Base-by-base conservation (phyloP, 2,888 invertebrate genomes). In the Pheosia tremula region DNA sequence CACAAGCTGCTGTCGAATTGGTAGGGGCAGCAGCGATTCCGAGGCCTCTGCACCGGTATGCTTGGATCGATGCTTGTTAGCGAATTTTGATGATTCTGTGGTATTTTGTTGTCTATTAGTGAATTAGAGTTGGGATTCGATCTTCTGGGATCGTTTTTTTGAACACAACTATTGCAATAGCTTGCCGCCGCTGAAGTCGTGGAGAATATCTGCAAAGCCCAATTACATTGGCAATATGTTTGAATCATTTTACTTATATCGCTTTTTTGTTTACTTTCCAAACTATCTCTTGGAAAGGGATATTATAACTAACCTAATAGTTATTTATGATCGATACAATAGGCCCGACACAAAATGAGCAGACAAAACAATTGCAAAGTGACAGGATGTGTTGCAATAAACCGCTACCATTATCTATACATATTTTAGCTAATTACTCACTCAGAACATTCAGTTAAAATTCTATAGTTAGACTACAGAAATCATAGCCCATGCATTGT, bases 1-100 rank as follows among this genome's bases (percentile, higher is more conserved):
- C 91, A 91, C 13, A 81, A 53, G 9, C 60, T 80, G 53, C 85
- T 75, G 54, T 91, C 83, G 61, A 89, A 91, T 41, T 88, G 79
- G 58, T 92, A 91, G 0, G 90, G 90, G 62, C 90, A 90, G 63
- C 91, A 91, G 5, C 74, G 77, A 5, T 73, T 86, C 55, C 76
- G 72, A 11, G 61, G 72, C 43, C 56, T 58, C 36, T 10, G 55
- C 37, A n/a, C 2, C 3, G 13, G 36, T 39, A 24, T 37, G 5
- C 52, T 49, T 38, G 37, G 43, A 13, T 24, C 47, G 24, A 9
- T 24, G 45, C 13, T 5, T n/a, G n/a, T 9, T 50, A 38, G 13
- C 36, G 8, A 9, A n/a, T 59, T 60, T 45, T 52, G 41, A 57
- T 45, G 11, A 59, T 64, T 4, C 38, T 38, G 11, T 13, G 50